A percentile compares a stretch with the other conserved stretches of the same genome.
phyloP scores from a whole-genome alignment of 1,140 invertebrate genomes.

The Marisa cornuarietis region DNA sequence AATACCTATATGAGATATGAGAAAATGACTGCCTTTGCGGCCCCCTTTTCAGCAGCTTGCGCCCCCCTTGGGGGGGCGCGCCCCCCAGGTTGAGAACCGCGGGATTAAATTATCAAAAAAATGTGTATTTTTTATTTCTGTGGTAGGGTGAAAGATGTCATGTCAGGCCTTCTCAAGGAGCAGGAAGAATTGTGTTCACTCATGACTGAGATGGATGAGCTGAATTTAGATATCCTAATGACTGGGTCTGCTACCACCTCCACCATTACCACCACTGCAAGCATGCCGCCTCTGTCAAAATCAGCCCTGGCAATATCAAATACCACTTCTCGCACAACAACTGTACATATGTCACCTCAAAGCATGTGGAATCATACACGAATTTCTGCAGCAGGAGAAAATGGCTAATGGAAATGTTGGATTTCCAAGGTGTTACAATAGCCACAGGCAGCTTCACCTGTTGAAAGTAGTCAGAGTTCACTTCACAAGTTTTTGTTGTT shows the following conservation, averaged over 20 bases:
- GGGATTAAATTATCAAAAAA: neutral
- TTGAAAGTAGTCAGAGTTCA: neutral
- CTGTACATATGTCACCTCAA: neutral
- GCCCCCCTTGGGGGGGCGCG: no score
- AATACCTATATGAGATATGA: no score
- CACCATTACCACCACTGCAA: neutral
- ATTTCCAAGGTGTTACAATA: neutral
- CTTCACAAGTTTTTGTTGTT: neutral
- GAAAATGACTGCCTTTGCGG: no score
- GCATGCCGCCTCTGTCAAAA: neutral
- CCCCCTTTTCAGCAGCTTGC: no score
- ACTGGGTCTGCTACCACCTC: neutral
- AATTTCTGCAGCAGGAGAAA: neutral
- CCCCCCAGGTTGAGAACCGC: neutral
- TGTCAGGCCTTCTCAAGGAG: slow-evolving; percentile 14
- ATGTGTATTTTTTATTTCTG: neutral
- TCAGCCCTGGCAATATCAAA: neutral
- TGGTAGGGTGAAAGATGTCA: slow-evolving; percentile 17
- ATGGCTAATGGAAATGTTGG: neutral
- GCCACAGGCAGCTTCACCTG: neutral
- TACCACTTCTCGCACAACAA: neutral
- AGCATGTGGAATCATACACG: neutral
- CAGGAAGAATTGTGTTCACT: slow-evolving; percentile 20
- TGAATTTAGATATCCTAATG: neutral
- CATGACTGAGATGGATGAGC: neutral